Evolutionary conservation across 2,888 invertebrate species (phyloP).

Genomic region (Chromoteleia sp.): DNA sequence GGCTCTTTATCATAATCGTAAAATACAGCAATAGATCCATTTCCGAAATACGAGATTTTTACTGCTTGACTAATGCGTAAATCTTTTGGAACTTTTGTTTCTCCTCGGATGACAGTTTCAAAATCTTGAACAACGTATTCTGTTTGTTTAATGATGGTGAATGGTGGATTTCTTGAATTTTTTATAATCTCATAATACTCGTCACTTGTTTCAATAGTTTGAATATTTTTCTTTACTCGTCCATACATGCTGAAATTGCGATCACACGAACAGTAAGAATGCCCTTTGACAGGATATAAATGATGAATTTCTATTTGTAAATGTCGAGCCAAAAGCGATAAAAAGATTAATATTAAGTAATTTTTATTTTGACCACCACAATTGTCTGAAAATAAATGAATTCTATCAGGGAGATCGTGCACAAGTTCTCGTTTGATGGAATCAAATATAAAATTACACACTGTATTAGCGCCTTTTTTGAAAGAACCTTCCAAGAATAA

Average conservation of each 20-base stretch:
- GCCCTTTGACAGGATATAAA: conserved; percentile 67
- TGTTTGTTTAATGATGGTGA: conserved; percentile 45
- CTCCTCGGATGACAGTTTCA: conserved; percentile 35
- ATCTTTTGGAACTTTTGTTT: conserved; percentile 26
- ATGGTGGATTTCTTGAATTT: conserved; percentile 56
- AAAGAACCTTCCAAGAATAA: conserved; percentile 63
- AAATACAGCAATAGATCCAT: conserved; percentile 33
- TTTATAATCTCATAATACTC: conserved; percentile 56
- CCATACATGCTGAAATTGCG: conserved; percentile 68
- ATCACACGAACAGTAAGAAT: conserved; percentile 69
- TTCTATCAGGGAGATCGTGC: conserved; percentile 50
- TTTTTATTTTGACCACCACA: conserved; percentile 55
- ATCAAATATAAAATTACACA: conserved; percentile 61
- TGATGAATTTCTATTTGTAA: conserved; percentile 56
- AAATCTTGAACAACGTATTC: conserved; percentile 54
- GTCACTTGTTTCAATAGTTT: conserved; percentile 56
- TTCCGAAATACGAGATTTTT: conserved; percentile 40
- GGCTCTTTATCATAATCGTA: conserved; percentile 24
- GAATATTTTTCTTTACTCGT: conserved; percentile 45
- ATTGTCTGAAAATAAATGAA: conserved; percentile 67
- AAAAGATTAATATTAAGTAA: conserved; percentile 47
- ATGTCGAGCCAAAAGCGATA: conserved; percentile 38
- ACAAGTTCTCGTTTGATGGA: conserved; percentile 49
- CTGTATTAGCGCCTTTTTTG: conserved; percentile 70
- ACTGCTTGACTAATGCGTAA: conserved; percentile 39